A percentile compares a stretch with the other conserved stretches of the same genome.
These are phyloP conservation scores for Drosophila willistoni DNA, from an alignment of 1,140 invertebrate species.

Conservation along the genomic window DNA sequence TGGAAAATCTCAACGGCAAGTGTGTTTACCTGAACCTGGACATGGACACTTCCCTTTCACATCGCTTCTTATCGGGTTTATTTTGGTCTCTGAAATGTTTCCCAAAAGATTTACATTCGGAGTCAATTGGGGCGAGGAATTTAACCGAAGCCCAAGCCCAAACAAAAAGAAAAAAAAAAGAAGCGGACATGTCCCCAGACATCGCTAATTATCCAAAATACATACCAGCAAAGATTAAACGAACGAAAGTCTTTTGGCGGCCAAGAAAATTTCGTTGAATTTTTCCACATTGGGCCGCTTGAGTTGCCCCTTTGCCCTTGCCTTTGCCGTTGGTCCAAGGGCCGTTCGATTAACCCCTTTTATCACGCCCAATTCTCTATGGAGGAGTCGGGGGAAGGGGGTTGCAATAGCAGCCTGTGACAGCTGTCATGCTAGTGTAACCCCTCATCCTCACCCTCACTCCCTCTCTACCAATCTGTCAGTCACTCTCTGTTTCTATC, in stretches of 20 bases:
- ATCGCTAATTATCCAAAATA: constrained; percentile 71
- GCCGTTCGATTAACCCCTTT: constrained; percentile 77
- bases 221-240: constrained; percentile 27
- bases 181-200: constrained; percentile 61
- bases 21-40: constrained; percentile 14
- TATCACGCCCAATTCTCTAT: constrained; percentile 73
- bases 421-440: constrained; percentile 61
- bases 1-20: constrained; percentile 16
- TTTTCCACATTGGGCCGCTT: constrained; percentile 21
- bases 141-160: constrained; percentile 16
- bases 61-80: constrained; percentile 30
- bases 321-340: constrained; percentile 31
- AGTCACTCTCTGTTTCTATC: not conserved
- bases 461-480: not conserved
- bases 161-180: constrained; percentile 50
- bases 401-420: constrained; percentile 18
- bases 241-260: constrained; percentile 35
- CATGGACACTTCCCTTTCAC: not conserved
- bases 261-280: constrained; percentile 24
- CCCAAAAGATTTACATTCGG: constrained; percentile 42
- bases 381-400: constrained; percentile 27
- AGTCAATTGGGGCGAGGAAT: constrained; percentile 42
- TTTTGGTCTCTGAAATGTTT: constrained; percentile 54
- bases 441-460: not conserved
- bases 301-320: constrained; percentile 29